Conservation (phyloP, 2,888 invertebrate species). For the Caenorhabditis doughertyi region DNA sequence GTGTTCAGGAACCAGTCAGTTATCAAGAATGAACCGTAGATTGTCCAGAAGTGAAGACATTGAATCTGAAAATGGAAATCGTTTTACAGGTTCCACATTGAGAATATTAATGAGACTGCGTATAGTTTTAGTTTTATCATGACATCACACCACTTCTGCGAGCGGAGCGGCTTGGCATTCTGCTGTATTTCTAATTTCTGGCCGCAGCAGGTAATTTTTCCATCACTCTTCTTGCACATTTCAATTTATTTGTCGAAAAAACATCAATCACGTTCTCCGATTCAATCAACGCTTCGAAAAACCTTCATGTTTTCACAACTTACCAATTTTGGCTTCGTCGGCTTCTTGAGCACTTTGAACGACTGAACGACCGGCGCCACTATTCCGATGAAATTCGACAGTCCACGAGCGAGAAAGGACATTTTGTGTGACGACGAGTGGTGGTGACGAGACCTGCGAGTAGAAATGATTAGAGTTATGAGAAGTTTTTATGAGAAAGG, state of each 20-base stretch:
- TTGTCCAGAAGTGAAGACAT: slow-evolving; percentile 51
- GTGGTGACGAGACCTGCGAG: slow-evolving; percentile 4
- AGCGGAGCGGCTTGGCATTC: too few species aligned
- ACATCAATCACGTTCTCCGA: background rate
- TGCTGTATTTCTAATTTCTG: too few species aligned
- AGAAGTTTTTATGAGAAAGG: background rate
- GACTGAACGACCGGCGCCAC: slow-evolving; percentile 50
- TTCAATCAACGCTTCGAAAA: too few species aligned
- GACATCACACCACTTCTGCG: too few species aligned
- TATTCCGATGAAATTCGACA: slow-evolving; percentile 55
- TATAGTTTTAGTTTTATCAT: too few species aligned
- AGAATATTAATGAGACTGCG: background rate
- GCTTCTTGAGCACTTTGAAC: slow-evolving; percentile 59
- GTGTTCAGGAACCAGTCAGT: slow-evolving; percentile 55
- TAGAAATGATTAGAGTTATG: background rate
- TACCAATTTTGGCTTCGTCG: slow-evolving; percentile 52
- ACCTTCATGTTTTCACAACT: background rate
- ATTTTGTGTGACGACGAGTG: slow-evolving; percentile 22
- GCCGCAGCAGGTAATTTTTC: too few species aligned
- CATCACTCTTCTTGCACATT: background rate
- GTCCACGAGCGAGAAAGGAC: slow-evolving; percentile 57
- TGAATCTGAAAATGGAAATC: slow-evolving; percentile 40
- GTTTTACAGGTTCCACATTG: too few species aligned
- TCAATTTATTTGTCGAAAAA: too few species aligned
- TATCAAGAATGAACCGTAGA: slow-evolving; percentile 49